A percentile compares a stretch with the other conserved stretches of the same genome.
Evolutionary conservation across 2,888 invertebrate genomes (phyloP).

Genomic region (Polydrusus pterygomalis): DNA sequence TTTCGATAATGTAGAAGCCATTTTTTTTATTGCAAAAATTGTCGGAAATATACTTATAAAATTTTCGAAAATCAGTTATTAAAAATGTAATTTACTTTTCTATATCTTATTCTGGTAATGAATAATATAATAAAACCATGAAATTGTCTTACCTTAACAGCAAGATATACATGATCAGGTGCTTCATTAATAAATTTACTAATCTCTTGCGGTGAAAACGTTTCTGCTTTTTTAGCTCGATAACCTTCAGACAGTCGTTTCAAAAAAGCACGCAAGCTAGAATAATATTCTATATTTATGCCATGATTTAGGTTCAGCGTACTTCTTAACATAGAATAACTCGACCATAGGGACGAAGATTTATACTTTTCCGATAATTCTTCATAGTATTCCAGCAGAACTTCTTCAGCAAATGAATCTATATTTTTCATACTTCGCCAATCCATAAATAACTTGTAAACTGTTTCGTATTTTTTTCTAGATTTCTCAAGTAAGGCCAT

Average conservation of each 20-base stretch:
- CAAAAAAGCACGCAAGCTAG: conserved; percentile 57
- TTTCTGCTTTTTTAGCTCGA: conserved; percentile 61
- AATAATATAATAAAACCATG: too few species aligned
- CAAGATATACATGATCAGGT: conserved; percentile 51
- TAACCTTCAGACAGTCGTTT: conserved; percentile 60
- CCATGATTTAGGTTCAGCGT: conserved; percentile 16
- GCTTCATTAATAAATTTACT: conserved; percentile 38
- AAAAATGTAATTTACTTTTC: too few species aligned
- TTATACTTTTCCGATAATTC: conserved; percentile 47
- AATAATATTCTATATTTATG: conserved; percentile 53
- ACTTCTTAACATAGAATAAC: conserved; percentile 34
- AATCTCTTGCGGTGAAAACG: conserved; percentile 60
- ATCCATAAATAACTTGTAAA: conserved; percentile 57
- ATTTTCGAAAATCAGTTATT: too few species aligned
- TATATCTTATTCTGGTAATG: too few species aligned
- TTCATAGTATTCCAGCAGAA: conserved; percentile 56
- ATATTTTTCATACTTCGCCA: conserved; percentile 50
- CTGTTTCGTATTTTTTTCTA: conserved; percentile 49
- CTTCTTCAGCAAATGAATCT: conserved; percentile 55
- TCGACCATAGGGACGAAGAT: conserved; percentile 27
- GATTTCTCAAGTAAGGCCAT: conserved; percentile 48
- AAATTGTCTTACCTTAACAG: conserved; percentile 50
- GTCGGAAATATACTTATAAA: too few species aligned
- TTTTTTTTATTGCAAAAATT: too few species aligned
- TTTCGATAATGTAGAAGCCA: too few species aligned